These are phyloP conservation scores for Blastobasis lacticolella DNA, from an alignment of 2,888 invertebrate species.

Conservation along the genomic window DNA sequence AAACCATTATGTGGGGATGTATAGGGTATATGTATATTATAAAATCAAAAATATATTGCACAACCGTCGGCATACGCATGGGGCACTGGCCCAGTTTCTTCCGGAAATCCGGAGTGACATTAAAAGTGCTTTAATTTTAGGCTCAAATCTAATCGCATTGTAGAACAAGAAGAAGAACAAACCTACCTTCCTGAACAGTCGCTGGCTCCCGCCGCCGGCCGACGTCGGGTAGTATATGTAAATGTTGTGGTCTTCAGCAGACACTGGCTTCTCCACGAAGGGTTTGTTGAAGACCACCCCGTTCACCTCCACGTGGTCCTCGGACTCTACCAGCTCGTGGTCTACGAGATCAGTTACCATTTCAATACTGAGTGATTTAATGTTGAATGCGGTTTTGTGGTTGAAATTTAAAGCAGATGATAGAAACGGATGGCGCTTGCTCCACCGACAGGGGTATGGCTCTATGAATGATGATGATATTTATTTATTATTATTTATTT, in stretches of 20 bases:
- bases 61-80: too few species aligned
- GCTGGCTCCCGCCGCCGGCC: constrained; percentile 97
- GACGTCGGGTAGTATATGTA: constrained; percentile 99
- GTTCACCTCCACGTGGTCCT: constrained; percentile 98
- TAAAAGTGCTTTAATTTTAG: neutral
- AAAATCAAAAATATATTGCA: too few species aligned
- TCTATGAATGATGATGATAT: too few species aligned
- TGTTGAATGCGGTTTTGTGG: too few species aligned
- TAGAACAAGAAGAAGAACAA: neutral
- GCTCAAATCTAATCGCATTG: neutral
- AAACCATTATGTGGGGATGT: too few species aligned
- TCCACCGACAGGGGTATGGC: too few species aligned
- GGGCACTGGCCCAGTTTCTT: too few species aligned
- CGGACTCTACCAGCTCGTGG: constrained; percentile 93
- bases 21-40: too few species aligned
- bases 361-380: too few species aligned
- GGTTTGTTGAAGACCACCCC: constrained; percentile 97
- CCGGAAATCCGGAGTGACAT: neutral
- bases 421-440: too few species aligned
- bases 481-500: too few species aligned
- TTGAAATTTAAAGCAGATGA: too few species aligned
- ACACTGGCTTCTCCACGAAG: constrained; percentile 99
- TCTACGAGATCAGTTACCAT: constrained; percentile 63
- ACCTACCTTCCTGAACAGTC: constrained; percentile 95
- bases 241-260: constrained; percentile 99